These are phyloP conservation scores for Pongo abelii DNA, from an alignment of 2,113 vertebrate species.

Conservation along the genomic window DNA sequence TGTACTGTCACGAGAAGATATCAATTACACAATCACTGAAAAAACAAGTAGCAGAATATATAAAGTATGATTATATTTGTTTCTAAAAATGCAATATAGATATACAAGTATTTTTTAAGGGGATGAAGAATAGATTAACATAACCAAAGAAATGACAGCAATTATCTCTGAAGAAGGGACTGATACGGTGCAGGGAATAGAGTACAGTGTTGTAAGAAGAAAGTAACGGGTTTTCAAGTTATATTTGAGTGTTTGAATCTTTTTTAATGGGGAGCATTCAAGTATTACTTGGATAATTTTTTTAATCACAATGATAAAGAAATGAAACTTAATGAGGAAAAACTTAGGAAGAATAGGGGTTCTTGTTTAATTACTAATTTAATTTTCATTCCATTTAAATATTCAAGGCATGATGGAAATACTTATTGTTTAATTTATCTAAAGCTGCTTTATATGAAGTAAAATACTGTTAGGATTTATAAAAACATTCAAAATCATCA, in stretches of 20 bases:
- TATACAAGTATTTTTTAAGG: background rate
- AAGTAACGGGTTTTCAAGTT: background rate
- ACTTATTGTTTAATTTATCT: background rate
- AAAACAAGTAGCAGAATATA: background rate
- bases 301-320: background rate
- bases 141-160: background rate
- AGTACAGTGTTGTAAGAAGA: background rate
- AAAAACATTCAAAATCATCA: conserved; percentile 27
- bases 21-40: background rate
- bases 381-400: background rate
- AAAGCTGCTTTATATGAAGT: conserved; percentile 26
- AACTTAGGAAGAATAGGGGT: background rate
- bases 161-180: background rate
- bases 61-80: background rate
- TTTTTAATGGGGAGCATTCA: background rate
- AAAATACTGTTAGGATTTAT: conserved; percentile 30
- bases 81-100: background rate
- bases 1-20: background rate
- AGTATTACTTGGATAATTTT: background rate
- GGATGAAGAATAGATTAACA: background rate
- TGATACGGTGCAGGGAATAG: background rate
- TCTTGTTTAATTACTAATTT: background rate
- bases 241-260: background rate
- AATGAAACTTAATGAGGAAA: background rate
- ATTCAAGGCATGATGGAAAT: conserved; percentile 20